phyloP scores from a whole-genome alignment of 1,140 invertebrate species.

The Sarcophaga peregrina region DNA sequence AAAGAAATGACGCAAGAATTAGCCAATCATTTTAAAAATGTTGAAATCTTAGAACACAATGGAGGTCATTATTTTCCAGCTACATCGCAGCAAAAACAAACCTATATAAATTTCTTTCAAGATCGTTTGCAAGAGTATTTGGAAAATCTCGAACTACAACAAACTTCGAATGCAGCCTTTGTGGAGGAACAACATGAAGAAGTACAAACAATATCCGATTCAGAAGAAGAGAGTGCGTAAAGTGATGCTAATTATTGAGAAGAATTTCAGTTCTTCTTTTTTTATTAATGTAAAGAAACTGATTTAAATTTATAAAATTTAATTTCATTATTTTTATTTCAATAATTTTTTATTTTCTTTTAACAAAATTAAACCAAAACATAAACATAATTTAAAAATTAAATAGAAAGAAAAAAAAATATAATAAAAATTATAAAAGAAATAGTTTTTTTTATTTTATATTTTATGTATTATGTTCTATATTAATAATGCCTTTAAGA shows the following conservation, averaged over 20 bases:
- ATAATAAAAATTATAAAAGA: slow-evolving; percentile 28
- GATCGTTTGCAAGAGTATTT: slow-evolving; percentile 65
- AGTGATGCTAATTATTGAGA: not conserved
- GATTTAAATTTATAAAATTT: slow-evolving; percentile 25
- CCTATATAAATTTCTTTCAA: slow-evolving; percentile 76
- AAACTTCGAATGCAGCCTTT: slow-evolving; percentile 56
- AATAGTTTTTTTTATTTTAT: slow-evolving; percentile 23
- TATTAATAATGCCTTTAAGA: slow-evolving; percentile 42
- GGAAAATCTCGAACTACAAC: slow-evolving; percentile 61
- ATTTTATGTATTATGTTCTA: slow-evolving; percentile 30
- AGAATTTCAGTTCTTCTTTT: not conserved
- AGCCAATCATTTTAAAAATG: slow-evolving; percentile 74
- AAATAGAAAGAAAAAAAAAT: slow-evolving; percentile 33
- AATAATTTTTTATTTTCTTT: slow-evolving; percentile 10
- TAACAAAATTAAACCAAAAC: slow-evolving; percentile 38
- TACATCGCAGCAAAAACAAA: slow-evolving; percentile 73
- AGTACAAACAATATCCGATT: slow-evolving; percentile 43
- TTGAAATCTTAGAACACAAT: slow-evolving; percentile 75
- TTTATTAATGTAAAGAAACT: not conserved
- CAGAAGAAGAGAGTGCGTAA: not conserved
- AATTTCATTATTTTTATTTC: slow-evolving; percentile 25
- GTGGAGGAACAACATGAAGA: slow-evolving; percentile 48
- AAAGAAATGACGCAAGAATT: slow-evolving; percentile 82
- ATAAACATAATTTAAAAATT: slow-evolving; percentile 40
- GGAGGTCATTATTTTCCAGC: slow-evolving; percentile 88